Conservation (phyloP, 2,797 vertebrate genomes). For the Semaprochilodus insignis region DNA sequence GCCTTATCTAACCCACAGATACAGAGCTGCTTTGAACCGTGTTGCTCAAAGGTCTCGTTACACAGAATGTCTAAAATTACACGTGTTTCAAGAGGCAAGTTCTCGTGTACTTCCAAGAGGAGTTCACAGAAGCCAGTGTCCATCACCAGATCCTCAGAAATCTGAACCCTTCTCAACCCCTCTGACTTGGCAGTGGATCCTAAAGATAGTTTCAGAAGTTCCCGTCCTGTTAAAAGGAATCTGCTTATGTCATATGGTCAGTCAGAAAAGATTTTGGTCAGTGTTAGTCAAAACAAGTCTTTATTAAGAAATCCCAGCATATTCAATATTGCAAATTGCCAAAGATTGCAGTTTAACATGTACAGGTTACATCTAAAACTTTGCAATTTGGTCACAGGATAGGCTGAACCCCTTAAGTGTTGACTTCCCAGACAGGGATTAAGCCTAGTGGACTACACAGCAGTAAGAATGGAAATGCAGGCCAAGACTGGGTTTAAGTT, state of each 20-base stretch:
- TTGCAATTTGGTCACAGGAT: not conserved
- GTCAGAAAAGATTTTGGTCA: not conserved
- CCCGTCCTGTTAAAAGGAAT: constrained; percentile 1
- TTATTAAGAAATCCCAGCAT: not conserved
- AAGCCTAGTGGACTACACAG: no score
- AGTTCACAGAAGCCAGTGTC: constrained; percentile 37
- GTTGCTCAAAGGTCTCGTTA: not conserved
- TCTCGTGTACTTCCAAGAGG: constrained; percentile 8
- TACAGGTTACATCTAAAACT: not conserved
- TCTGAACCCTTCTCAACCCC: constrained; percentile 18
- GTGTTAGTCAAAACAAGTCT: not conserved
- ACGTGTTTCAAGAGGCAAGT: not conserved
- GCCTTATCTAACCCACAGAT: not conserved
- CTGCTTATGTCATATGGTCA: not conserved
- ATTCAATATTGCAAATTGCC: not conserved
- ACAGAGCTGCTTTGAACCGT: not conserved
- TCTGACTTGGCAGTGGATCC: not conserved
- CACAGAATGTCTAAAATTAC: not conserved
- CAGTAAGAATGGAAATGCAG: no score
- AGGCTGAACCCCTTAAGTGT: not conserved
- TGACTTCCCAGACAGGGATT: no score
- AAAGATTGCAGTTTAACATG: not conserved
- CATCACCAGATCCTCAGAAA: constrained; percentile 35
- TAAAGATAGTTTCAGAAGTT: constrained; percentile 13
- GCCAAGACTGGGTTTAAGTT: no score